phyloP scores from a whole-genome alignment of 92 coral and sea anemone species.

The Nematostella vectensis region DNA sequence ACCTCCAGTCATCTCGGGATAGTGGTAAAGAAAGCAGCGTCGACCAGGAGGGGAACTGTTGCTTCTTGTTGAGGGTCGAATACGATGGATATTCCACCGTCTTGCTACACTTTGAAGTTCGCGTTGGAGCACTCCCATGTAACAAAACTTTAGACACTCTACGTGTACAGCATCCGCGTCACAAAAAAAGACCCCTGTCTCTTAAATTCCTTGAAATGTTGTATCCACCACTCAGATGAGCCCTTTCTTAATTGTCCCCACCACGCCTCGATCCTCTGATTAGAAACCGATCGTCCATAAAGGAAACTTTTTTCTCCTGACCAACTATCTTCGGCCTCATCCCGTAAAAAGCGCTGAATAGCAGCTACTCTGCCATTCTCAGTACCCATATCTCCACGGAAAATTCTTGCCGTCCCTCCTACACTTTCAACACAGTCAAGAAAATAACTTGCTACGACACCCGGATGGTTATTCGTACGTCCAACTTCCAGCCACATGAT shows the following conservation, averaged over 20 bases:
- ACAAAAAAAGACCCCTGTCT: constrained; percentile 32
- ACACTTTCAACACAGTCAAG: constrained; percentile 36
- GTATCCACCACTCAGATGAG: constrained; percentile 45
- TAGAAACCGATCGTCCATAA: constrained; percentile 45
- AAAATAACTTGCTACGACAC: constrained; percentile 41
- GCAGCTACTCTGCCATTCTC: constrained; percentile 50
- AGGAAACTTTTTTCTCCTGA: constrained; percentile 46
- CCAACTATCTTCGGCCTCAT: constrained; percentile 44
- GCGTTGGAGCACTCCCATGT: constrained; percentile 22
- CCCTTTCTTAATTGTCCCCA: constrained; percentile 28
- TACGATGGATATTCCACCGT: constrained; percentile 41
- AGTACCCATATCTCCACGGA: constrained; percentile 53
- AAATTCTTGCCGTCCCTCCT: constrained; percentile 38
- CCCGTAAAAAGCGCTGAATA: constrained; percentile 59
- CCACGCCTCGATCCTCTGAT: constrained; percentile 53
- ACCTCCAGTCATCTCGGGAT: neutral
- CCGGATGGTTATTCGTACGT: constrained; percentile 46
- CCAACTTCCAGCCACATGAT: constrained; percentile 55
- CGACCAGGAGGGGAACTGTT: constrained; percentile 26
- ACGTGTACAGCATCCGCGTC: constrained; percentile 27
- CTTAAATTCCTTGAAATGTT: constrained; percentile 43
- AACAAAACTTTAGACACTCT: constrained; percentile 50
- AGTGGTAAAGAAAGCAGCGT: neutral
- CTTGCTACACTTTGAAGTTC: constrained; percentile 37
- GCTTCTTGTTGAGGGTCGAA: constrained; percentile 29